phyloP scores from a whole-genome alignment of 2,888 invertebrate species.

The Leptura quadrifasciata region DNA sequence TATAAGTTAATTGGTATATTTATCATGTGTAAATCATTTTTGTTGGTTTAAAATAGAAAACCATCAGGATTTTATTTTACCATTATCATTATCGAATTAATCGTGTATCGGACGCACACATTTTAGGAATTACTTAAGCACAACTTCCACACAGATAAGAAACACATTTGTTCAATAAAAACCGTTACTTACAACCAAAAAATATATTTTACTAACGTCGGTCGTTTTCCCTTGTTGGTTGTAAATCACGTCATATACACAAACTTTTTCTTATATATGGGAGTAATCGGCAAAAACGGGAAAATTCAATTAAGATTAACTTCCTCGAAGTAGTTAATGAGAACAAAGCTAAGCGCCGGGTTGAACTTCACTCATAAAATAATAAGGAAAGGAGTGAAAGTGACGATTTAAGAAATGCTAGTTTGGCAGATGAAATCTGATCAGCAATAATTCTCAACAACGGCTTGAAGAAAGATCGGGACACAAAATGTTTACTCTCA shows the following conservation, averaged over 20 bases:
- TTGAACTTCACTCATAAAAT: conserved; percentile 35
- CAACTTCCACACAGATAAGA: no score
- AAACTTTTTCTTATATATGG: conserved; percentile 9
- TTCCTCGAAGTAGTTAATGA: background rate
- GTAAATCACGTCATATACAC: background rate
- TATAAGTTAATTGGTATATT: no score
- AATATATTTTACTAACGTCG: background rate
- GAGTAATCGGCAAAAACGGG: background rate
- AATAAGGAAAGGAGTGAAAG: conserved; percentile 46
- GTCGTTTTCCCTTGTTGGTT: background rate
- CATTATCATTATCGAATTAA: no score
- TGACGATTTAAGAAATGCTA: conserved; percentile 44
- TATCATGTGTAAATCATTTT: no score
- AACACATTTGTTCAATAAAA: background rate
- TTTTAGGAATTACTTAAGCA: no score
- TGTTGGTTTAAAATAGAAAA: no score
- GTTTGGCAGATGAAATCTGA: conserved; percentile 36
- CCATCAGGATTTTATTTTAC: no score
- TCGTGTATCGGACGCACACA: no score
- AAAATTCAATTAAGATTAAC: conserved; percentile 2
- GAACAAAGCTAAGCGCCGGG: conserved; percentile 16
- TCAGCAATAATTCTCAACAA: conserved; percentile 41
- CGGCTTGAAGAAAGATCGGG: conserved; percentile 36
- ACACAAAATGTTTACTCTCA: conserved; percentile 47
- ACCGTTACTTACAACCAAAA: background rate